A percentile compares a stretch with the other conserved stretches of the same genome.
These are phyloP conservation scores for Tinamus guttatus DNA, from an alignment of 2,113 vertebrate species.

Conservation along the genomic window DNA sequence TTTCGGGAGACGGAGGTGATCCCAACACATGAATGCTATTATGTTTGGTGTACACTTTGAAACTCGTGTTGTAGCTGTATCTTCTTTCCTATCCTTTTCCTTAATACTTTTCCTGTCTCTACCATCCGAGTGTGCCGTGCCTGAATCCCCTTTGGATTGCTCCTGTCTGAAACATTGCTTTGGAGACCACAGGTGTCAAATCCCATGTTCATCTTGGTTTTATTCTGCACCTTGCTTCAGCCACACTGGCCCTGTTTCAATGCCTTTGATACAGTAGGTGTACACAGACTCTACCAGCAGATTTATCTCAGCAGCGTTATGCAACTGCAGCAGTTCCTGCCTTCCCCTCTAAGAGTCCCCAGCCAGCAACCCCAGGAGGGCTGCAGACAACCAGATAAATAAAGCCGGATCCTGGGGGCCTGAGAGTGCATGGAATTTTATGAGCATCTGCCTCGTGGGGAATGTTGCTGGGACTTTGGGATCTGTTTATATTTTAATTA, in stretches of 20 bases:
- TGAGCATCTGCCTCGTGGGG: not conserved
- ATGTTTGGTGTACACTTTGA: not conserved
- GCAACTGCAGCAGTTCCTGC: not conserved
- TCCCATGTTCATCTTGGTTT: not conserved
- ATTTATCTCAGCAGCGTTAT: constrained; percentile 1
- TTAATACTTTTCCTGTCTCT: not conserved
- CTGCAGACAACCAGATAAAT: constrained; percentile 10
- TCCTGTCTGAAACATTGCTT: not conserved
- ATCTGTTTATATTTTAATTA: constrained; percentile 46
- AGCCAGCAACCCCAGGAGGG: not conserved
- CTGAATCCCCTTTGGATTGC: not conserved
- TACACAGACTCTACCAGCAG: not conserved
- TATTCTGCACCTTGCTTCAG: not conserved
- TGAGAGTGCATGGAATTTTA: not conserved
- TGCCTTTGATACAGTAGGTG: not conserved
- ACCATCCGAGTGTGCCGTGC: not conserved
- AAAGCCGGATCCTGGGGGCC: not conserved
- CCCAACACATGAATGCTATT: not conserved
- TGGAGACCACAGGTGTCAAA: not conserved
- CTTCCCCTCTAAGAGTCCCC: not conserved
- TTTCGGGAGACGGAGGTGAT: not conserved
- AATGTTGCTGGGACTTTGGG: constrained; percentile 30
- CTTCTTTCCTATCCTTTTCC: not conserved
- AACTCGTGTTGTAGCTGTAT: not conserved
- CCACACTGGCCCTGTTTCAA: not conserved